phyloP scores from a whole-genome alignment of 2,888 invertebrate species.

The Gerris lacustris region DNA sequence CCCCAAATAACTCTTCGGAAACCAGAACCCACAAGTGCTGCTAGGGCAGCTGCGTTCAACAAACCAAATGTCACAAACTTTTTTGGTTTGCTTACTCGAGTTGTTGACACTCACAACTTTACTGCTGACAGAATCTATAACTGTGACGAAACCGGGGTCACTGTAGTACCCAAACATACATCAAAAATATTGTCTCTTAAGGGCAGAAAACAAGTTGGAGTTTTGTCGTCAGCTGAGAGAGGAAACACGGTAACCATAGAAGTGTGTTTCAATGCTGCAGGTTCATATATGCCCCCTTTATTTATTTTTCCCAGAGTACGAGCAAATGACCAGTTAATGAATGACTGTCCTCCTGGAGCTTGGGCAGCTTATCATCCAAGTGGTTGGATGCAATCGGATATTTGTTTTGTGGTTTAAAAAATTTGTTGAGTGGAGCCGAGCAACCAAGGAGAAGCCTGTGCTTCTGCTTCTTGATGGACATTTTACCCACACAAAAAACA shows the following conservation, averaged over 20 bases:
- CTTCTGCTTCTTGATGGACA: constrained; percentile 35
- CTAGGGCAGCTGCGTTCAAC: constrained; percentile 29
- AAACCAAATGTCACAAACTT: constrained; percentile 27
- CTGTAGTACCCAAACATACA: neutral
- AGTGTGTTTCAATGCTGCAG: constrained; percentile 29
- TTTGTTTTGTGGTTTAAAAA: constrained; percentile 34
- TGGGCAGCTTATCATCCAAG: constrained; percentile 29
- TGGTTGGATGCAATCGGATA: constrained; percentile 33
- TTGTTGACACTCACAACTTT: constrained; percentile 26
- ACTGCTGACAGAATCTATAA: constrained; percentile 30
- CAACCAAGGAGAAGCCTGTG: constrained; percentile 32
- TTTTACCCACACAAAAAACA: constrained; percentile 32
- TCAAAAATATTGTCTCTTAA: constrained; percentile 21
- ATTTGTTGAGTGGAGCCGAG: constrained; percentile 30
- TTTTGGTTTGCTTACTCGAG: constrained; percentile 20
- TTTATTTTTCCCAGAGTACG: constrained; percentile 27
- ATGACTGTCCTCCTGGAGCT: constrained; percentile 30
- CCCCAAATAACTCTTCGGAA: constrained; percentile 24
- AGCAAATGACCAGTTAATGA: constrained; percentile 29
- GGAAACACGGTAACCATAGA: constrained; percentile 31
- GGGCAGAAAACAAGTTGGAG: constrained; percentile 25
- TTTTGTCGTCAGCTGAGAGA: constrained; percentile 25
- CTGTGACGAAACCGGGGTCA: constrained; percentile 29
- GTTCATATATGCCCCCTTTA: constrained; percentile 31
- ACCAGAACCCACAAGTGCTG: constrained; percentile 30